Evolutionary conservation across 2,888 invertebrate species (phyloP), one percentile per base, ranked within the genome.

Genomic region (Orthonychiurus folsomi): DNA sequence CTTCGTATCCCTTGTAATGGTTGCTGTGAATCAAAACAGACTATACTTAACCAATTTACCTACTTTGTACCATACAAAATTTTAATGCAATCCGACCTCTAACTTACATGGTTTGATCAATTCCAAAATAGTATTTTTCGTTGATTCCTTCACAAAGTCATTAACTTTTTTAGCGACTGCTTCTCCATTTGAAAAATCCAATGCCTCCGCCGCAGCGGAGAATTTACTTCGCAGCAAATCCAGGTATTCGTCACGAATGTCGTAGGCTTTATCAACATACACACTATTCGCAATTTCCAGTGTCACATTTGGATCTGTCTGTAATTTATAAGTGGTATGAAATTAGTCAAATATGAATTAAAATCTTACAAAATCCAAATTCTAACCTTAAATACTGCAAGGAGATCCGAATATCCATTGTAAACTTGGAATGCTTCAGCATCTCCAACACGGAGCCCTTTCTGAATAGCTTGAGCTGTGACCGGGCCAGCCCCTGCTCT

Each of bases 121-220:
- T 62, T 81, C 75, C 56, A 76, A 76, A 28, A 82, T 81, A 68
- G 78, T 79, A 25, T 75, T 73, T 3, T 76, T 74, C 0, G 82
- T 82, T 48, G 77, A 73, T 2, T 75, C 70, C 28, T 75, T 74
- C 3, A 81, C 80, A 77, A 80, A 81, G 1, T 73, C 60, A 68
- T 82, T 82, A 60, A 82, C 80, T 3, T 60, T 61, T 21, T 74
- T 56, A 2, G 76, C 74, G 5, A 74, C 63, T 25, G 70, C 74
- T 28, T 66, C 64, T 23, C 67, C 73, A 1, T 74, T 68, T 1
- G 70, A 60, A 57, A 75, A 76, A 59, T 76, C 72, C 18, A 75
- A 60, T 25, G 67, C 69, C 15, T 66, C 68, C 1, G 73, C 67
- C 15, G 73, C 69, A 1, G 71, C 70, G 1, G 53, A 60, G 58